These are phyloP conservation scores for Halictus ligatus DNA, from an alignment of 2,888 invertebrate genomes.

Conservation along the genomic window DNA sequence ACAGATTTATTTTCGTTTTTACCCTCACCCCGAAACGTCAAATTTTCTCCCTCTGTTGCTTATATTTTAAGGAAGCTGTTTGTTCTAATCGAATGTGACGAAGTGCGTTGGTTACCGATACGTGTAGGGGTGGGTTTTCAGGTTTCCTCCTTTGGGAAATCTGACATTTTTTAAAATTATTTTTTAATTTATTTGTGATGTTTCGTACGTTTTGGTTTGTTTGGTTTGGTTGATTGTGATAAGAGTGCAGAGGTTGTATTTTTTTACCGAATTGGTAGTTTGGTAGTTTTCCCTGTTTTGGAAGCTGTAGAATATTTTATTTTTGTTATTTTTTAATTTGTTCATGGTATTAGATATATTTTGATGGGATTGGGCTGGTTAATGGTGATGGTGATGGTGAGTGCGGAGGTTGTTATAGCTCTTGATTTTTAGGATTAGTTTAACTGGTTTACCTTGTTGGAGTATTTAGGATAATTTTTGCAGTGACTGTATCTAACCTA, in stretches of 20 bases:
- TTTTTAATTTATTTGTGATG: background rate
- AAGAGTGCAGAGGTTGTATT: background rate
- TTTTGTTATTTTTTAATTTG: background rate
- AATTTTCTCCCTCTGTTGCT: background rate
- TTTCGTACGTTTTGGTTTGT: background rate
- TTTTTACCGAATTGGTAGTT: background rate
- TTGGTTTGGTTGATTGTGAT: background rate
- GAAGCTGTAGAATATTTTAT: background rate
- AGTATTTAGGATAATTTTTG: too few species aligned
- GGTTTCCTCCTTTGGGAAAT: background rate
- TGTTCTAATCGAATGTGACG: background rate
- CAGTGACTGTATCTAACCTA: too few species aligned
- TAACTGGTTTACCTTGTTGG: too few species aligned
- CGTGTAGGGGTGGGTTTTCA: background rate
- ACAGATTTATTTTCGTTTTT: slow-evolving; percentile 15
- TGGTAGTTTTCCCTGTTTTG: background rate
- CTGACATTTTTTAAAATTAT: background rate
- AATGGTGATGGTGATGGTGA: too few species aligned
- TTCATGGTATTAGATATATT: background rate
- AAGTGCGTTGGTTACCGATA: background rate
- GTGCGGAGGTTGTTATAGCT: too few species aligned
- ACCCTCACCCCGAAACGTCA: background rate
- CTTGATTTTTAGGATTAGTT: too few species aligned
- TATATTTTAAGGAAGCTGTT: background rate
- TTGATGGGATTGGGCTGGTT: too few species aligned